Evolutionary conservation across 1,140 invertebrate genomes (phyloP).

Genomic region (Nomia melanderi): DNA sequence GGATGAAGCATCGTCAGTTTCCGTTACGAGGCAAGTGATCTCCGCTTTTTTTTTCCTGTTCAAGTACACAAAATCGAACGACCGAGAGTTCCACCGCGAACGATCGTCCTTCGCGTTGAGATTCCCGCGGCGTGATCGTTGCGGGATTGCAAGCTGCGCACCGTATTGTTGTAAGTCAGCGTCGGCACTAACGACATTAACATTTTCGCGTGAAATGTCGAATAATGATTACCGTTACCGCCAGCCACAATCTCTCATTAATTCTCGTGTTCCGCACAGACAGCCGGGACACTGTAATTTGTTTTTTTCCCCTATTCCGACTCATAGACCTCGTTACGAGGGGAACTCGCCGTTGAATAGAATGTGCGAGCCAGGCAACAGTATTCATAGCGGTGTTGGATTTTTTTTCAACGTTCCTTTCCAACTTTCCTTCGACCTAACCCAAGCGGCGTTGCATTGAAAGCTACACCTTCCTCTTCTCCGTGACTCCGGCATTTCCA

Average conservation of each 20-base stretch:
- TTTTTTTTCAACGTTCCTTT: constrained; percentile 23
- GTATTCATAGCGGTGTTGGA: constrained; percentile 8
- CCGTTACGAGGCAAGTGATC: too few relatives aligned
- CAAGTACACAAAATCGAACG: too few relatives aligned
- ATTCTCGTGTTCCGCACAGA: constrained; percentile 7
- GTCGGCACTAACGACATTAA: not conserved
- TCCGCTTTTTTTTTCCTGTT: too few relatives aligned
- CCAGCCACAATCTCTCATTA: constrained; percentile 4
- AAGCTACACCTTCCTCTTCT: not conserved
- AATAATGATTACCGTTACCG: not conserved
- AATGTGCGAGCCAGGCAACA: not conserved
- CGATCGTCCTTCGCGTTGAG: too few relatives aligned
- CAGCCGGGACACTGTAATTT: constrained; percentile 1
- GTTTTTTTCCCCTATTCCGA: constrained; percentile 2
- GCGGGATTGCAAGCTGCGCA: too few relatives aligned
- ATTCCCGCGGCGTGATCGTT: not conserved
- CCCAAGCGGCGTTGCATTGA: not conserved
- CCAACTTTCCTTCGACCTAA: constrained; percentile 3
- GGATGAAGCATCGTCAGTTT: not conserved
- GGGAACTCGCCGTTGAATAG: constrained; percentile 10
- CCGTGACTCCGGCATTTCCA: not conserved
- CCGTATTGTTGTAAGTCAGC: not conserved
- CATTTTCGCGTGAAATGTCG: not conserved
- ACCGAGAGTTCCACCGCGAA: too few relatives aligned
- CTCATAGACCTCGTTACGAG: constrained; percentile 21